A percentile compares a stretch with the other conserved stretches of the same genome.
Conservation (phyloP, 2,113 vertebrate genomes). For the Neoarius graeffei region DNA sequence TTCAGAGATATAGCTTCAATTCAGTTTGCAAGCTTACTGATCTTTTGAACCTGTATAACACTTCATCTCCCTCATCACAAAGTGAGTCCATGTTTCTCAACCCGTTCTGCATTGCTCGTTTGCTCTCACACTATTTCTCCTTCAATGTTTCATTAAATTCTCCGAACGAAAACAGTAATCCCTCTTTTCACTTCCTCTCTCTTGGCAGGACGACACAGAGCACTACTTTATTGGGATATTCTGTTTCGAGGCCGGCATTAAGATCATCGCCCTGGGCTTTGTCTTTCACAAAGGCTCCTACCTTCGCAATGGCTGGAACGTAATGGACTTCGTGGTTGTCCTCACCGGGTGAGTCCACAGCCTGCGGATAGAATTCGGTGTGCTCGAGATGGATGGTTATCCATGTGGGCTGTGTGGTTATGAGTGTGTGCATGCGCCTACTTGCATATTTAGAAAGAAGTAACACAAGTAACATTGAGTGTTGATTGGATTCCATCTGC, state of each 20-base stretch:
- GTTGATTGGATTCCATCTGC: conserved; percentile 16
- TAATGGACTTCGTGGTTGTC: conserved; percentile 99
- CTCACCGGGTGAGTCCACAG: conserved; percentile 88
- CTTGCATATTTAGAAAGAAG: conserved; percentile 36
- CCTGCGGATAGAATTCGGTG: conserved; percentile 46
- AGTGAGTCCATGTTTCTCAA: conserved; percentile 24
- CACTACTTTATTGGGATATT: conserved; percentile 99
- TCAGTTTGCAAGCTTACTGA: neutral
- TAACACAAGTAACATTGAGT: conserved; percentile 73
- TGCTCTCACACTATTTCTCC: conserved; percentile 41
- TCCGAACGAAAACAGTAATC: conserved; percentile 57
- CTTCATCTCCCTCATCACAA: conserved; percentile 20
- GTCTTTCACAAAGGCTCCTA: conserved; percentile 98
- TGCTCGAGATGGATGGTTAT: conserved; percentile 70
- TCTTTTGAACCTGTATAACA: neutral
- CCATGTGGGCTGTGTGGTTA: conserved; percentile 42
- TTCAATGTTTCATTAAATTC: conserved; percentile 63
- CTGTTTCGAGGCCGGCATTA: conserved; percentile 98
- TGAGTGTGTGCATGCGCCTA: conserved; percentile 37
- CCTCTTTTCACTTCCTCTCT: conserved; percentile 46
- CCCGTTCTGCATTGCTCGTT: conserved; percentile 29
- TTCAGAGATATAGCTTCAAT: neutral
- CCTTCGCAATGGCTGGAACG: conserved; percentile 97
- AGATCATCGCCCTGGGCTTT: conserved; percentile 96
- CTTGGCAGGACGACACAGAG: conserved; percentile 91